Evolutionary conservation across 64 coral and sea anemone genomes (phyloP).

Genomic region (Trachythela sp.): DNA sequence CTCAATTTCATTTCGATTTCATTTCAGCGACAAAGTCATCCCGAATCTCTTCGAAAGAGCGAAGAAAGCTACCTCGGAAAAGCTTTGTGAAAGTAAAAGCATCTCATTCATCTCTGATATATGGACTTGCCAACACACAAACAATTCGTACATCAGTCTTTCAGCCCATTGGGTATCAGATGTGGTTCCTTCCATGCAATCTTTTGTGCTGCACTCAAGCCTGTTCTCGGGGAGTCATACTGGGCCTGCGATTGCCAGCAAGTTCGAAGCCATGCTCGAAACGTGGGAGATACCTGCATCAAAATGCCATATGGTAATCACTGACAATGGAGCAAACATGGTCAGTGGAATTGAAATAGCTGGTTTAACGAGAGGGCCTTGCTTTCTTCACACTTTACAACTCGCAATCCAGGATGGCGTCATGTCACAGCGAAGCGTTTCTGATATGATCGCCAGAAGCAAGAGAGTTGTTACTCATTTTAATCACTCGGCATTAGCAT

Average conservation of each 20-base stretch:
- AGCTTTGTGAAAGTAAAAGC: too few relatives aligned
- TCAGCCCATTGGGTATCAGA: too few relatives aligned
- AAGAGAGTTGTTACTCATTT: not conserved
- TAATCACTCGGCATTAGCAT: not conserved
- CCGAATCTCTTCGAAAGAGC: too few relatives aligned
- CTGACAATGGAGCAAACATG: not conserved
- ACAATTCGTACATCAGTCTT: too few relatives aligned
- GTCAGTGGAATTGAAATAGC: not conserved
- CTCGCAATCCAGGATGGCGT: not conserved
- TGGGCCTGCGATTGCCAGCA: not conserved
- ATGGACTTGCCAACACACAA: too few relatives aligned
- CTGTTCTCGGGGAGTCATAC: not conserved
- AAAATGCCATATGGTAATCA: not conserved
- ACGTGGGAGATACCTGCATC: not conserved
- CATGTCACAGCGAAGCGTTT: not conserved
- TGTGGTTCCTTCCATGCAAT: too few relatives aligned
- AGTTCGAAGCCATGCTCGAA: not conserved
- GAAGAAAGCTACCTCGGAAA: too few relatives aligned
- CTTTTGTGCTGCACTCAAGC: not conserved
- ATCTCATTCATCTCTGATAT: too few relatives aligned
- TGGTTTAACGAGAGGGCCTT: not conserved
- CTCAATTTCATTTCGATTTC: too few relatives aligned
- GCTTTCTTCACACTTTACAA: not conserved
- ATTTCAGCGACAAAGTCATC: too few relatives aligned
- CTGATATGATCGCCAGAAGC: not conserved